Evolutionary conservation across 2,888 invertebrate species (phyloP).

Genomic region (Pterobdella sp.): DNA sequence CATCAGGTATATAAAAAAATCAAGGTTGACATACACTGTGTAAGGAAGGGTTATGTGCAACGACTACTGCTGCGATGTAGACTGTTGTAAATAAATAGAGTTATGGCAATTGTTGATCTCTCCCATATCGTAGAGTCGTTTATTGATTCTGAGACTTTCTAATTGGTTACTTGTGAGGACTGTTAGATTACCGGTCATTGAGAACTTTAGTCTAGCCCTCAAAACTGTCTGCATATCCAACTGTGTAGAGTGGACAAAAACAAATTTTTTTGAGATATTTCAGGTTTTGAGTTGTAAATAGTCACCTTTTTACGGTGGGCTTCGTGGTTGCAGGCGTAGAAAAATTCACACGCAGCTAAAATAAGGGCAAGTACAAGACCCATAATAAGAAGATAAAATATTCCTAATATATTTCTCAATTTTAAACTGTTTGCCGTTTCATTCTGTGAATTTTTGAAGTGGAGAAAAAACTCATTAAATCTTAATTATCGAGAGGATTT

Average conservation of each 20-base stretch:
- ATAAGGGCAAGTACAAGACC: conserved; percentile 81
- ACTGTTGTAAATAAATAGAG: no score
- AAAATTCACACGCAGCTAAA: conserved; percentile 87
- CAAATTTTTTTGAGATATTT: not conserved
- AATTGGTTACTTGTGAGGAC: not conserved
- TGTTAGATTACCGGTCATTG: not conserved
- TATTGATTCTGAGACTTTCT: not conserved
- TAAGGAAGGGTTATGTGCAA: no score
- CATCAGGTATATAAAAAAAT: no score
- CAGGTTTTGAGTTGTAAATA: not conserved
- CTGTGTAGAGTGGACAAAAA: not conserved
- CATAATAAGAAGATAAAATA: conserved; percentile 93
- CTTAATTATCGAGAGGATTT: not conserved
- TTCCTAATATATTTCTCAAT: conserved; percentile 90
- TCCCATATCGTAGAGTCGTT: not conserved
- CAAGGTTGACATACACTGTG: no score
- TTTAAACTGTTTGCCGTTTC: conserved; percentile 61
- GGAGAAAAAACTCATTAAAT: not conserved
- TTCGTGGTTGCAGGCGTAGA: conserved; percentile 63
- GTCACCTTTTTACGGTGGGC: conserved; percentile 46
- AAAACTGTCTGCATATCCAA: not conserved
- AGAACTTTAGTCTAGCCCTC: not conserved
- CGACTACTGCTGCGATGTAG: no score
- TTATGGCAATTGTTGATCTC: conserved; percentile 5
- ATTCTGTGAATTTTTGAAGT: conserved; percentile 51